Conservation (phyloP, 2,113 vertebrate genomes). For the Puma concolor region DNA sequence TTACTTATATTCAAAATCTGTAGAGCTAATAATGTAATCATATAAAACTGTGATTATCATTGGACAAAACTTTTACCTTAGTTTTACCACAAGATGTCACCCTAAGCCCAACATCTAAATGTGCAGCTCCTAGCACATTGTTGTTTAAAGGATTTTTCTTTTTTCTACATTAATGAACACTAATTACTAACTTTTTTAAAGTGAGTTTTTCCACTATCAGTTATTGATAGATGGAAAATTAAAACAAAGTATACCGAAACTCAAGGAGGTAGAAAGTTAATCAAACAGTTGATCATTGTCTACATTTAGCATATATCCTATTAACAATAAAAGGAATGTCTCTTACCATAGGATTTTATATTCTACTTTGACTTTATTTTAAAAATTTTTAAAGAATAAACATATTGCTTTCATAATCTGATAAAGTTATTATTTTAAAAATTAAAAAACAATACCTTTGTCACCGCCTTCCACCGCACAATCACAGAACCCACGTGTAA, state of each 20-base stretch:
- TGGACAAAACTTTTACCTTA: conserved; percentile 53
- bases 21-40: neutral
- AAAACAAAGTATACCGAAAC: conserved; percentile 33
- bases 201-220: neutral
- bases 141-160: neutral
- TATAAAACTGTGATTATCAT: conserved; percentile 35
- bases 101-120: conserved; percentile 74
- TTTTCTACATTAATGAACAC: neutral
- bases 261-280: neutral
- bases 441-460: neutral
- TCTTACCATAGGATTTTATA: neutral
- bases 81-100: conserved; percentile 88
- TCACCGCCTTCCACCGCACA: neutral
- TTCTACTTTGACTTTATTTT: conserved; percentile 19
- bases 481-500: conserved; percentile 15
- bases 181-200: neutral
- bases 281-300: conserved; percentile 11
- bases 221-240: neutral
- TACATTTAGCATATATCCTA: neutral
- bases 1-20: conserved; percentile 33
- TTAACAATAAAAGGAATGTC: neutral
- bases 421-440: conserved; percentile 24
- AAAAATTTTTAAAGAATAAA: neutral
- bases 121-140: neutral
- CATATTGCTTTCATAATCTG: neutral